A percentile compares a stretch with the other conserved stretches of the same genome.
Conservation (phyloP, 1,140 invertebrate species). For the Papilio polytes region DNA sequence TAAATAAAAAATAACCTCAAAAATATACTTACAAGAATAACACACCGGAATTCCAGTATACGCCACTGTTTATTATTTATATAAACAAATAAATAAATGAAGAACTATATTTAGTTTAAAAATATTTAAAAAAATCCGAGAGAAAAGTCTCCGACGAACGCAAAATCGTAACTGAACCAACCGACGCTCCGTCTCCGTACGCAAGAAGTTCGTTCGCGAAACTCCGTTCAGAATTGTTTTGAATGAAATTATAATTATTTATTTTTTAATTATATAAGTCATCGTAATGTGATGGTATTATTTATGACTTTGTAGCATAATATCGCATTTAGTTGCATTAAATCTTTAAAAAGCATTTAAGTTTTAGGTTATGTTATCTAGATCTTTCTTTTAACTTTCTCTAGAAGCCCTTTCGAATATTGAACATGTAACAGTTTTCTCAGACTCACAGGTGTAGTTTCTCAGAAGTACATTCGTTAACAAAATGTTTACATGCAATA, state of each 20-base stretch:
- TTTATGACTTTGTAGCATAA: neutral
- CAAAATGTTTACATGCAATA: neutral
- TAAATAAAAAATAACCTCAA: neutral
- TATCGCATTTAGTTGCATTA: neutral
- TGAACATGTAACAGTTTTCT: constrained; percentile 1
- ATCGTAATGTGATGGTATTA: neutral
- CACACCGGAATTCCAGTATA: neutral
- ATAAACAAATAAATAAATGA: neutral
- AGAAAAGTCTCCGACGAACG: neutral
- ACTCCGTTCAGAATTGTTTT: neutral
- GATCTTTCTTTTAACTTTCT: neutral
- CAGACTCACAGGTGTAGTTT: neutral
- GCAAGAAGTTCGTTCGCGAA: neutral
- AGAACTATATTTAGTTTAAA: neutral
- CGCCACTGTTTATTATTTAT: neutral
- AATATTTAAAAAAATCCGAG: neutral
- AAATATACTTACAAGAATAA: neutral
- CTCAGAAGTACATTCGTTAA: neutral
- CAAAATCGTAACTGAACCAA: neutral
- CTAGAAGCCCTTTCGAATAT: neutral
- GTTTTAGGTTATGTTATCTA: neutral
- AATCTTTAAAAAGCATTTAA: neutral
- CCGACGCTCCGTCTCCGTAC: too few relatives aligned
- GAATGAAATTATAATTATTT: neutral
- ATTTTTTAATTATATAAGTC: neutral